Base-by-base conservation (phyloP, 2,113 vertebrate genomes). In the Chionis minor region DNA sequence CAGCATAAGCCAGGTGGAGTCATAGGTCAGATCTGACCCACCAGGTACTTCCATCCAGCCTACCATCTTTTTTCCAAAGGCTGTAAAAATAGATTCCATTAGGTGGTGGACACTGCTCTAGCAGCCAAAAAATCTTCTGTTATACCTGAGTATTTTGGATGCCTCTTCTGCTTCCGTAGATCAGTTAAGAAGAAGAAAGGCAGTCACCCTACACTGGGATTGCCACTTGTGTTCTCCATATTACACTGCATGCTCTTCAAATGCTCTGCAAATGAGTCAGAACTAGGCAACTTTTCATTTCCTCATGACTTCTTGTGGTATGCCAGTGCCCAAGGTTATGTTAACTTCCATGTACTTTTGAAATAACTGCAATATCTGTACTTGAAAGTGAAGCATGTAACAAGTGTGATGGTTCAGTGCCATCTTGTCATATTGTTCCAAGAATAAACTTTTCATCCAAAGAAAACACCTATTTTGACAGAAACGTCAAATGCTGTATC, bases 51-150 rank as follows among this genome's bases (percentile, higher is more conserved):
- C 75, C 30, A 38, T 27, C 24, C 22, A 78, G n/a, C 24, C 23
- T 38, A 24, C 8, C 19, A 6, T 2, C 26, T 27, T 44, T 82
- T 10, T 10, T 30, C 59, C 52, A 52, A 18, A 75, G 23, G 22
- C 0, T 80, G 28, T 14, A 79, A 47, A 35, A 5, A 58, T 0
- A 4, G 28, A 0, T 67, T 28, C 24, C n/a, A 74, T 59, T 17
- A 30, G 44, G 23, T 19, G 10, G 1, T 61, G 44, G 47, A 8
- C 20, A 5, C 26, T 73, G 54, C 3, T 38, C 6, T 4, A 45
- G 55, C 55, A 86, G 24, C 10, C 17, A 83, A 90, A 67, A 24
- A 1, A 18, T 71, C 55, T 55, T 54, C 5, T 33, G 20, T 59
- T 38, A 42, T 20, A 42, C 9, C 38, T 12, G 16, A 73, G 10